phyloP scores from a whole-genome alignment of 2,113 vertebrate species.

The Petaurus breviceps region DNA sequence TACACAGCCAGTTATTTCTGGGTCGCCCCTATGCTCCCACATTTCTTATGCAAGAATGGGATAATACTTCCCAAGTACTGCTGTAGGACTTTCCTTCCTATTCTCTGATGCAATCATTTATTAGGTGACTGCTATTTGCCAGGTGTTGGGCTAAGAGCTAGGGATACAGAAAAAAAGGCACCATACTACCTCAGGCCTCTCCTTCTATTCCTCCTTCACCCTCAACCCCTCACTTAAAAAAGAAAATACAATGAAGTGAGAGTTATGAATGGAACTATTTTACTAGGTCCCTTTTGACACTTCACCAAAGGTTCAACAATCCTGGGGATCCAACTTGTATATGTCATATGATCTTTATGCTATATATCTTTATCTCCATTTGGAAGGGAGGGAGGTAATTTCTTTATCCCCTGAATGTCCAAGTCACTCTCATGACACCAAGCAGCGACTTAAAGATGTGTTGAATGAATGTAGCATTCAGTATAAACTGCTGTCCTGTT shows the following conservation, averaged over 20 bases:
- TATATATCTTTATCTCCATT: background rate
- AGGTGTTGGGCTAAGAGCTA: background rate
- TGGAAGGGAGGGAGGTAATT: background rate
- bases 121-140: background rate
- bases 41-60: background rate
- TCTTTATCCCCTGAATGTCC: background rate
- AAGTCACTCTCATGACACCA: background rate
- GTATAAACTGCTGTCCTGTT: background rate
- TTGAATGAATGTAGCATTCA: background rate
- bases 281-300: background rate
- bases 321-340: background rate
- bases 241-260: background rate
- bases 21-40: background rate
- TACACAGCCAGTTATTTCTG: too few relatives aligned
- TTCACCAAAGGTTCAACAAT: background rate
- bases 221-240: background rate
- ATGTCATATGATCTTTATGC: background rate
- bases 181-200: background rate
- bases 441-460: background rate
- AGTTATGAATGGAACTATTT: rapidly evolving
- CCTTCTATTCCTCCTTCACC: background rate
- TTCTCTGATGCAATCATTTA: background rate
- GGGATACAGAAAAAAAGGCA: too few relatives aligned
- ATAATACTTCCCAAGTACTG: background rate
- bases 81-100: background rate